A percentile compares a stretch with the other conserved stretches of the same genome.
phyloP scores from a whole-genome alignment of 2,113 vertebrate genomes.

The Tylochromis polylepis region DNA sequence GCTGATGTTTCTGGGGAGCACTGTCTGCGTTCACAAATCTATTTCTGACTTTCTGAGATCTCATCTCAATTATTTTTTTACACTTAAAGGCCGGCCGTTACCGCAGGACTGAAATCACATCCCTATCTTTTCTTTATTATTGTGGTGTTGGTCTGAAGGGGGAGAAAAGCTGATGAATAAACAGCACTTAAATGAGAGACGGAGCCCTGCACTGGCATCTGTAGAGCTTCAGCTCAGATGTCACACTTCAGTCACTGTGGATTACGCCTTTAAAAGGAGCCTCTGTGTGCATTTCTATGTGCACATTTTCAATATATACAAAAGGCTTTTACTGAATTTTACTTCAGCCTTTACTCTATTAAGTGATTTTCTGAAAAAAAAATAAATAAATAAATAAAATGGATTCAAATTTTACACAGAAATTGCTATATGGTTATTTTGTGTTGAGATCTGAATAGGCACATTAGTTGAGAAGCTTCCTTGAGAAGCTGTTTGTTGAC shows the following conservation, averaged over 20 bases:
- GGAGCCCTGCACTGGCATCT: conserved; percentile 32
- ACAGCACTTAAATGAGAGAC: conserved; percentile 23
- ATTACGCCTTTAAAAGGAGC: conserved; percentile 36
- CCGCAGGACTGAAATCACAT: not conserved
- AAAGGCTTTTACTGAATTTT: not conserved
- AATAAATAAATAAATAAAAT: not conserved
- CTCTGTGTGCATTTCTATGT: not conserved
- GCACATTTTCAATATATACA: not conserved
- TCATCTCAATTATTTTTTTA: not conserved
- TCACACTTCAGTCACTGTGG: conserved; percentile 49
- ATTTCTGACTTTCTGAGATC: not conserved
- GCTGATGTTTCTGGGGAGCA: not conserved
- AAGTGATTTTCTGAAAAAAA: not conserved
- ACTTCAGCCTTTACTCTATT: not conserved
- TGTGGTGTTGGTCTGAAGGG: not conserved
- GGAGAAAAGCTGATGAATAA: conserved; percentile 16
- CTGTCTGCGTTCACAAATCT: not conserved
- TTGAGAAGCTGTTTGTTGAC: not conserved
- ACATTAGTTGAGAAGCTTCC: not conserved
- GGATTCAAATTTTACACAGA: not conserved
- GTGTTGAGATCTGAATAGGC: not conserved
- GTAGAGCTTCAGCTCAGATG: conserved; percentile 34
- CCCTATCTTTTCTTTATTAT: not conserved
- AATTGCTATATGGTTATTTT: not conserved
- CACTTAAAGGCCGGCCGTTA: not conserved